Evolutionary conservation across 2,797 vertebrate genomes (phyloP), one percentile per base, ranked within the genome.

Genomic region (Avahi laniger): DNA sequence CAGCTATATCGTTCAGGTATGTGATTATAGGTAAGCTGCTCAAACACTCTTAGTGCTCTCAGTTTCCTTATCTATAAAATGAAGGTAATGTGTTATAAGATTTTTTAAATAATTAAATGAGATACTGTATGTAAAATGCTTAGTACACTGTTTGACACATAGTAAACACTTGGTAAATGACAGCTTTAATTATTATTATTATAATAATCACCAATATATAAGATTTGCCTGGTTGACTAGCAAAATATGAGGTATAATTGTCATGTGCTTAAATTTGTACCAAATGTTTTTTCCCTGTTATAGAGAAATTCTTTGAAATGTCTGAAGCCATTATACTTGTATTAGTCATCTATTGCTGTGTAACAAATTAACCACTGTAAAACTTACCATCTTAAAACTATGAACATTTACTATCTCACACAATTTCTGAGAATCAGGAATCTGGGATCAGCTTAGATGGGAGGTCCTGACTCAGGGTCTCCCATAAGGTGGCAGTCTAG

Each of bases 241-340:
- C 1, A 70, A 95, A 93, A 83, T 73, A 65, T 50, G 35, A 75
- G 33, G 76, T 84, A 76, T 54, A 73, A 63, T 41, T 80, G 13
- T 69, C 26, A 54, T 50, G 26, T 85, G 38, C 59, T 89, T 79
- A 93, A 85, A 85, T 52, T 79, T 80, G 22, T 63, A 78, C 30
- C 35, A 91, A 73, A 72, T 67, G 3, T 86, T 81, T 88, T 85
- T 18, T 85, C 76, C 15, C 38, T 46, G 67, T 76, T 95, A 35
- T 65, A 94, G 59, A 88, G 43, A 80, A 92, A 76, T 67, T 82
- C 0, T 78, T 93, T 93, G 65, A 81, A 78, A 91, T 76, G 3
- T 75, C 8, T 93, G n/a, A 89, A 63, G 38, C n/a, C 52, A 78
- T 80, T 7, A 54, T 84, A 48, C 82, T 69, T 87, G 28, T 73